Percentiles rank a stretch among this genome's conserved stretches.
These are phyloP conservation scores for Leptinotarsa haldemani DNA, from an alignment of 2,888 invertebrate genomes.

Conservation along the genomic window DNA sequence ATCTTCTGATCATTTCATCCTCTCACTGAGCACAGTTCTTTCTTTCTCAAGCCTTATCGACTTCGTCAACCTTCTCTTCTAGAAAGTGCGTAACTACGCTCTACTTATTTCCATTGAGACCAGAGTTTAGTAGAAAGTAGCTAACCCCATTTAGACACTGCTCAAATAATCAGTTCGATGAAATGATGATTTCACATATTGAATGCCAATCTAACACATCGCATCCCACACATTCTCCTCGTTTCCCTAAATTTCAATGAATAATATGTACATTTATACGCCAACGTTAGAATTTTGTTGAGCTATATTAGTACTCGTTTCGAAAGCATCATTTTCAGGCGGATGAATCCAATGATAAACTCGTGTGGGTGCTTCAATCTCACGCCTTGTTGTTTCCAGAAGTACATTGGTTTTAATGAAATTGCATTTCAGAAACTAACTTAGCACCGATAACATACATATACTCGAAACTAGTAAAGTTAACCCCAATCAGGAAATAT, in stretches of 20 bases:
- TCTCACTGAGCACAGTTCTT: too few species aligned
- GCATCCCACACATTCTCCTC: background rate
- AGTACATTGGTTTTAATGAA: background rate
- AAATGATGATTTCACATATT: background rate
- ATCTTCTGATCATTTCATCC: too few species aligned
- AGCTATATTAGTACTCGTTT: background rate
- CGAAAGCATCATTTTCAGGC: background rate
- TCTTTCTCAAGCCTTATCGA: too few species aligned
- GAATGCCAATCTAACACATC: too few species aligned
- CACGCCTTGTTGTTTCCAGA: background rate
- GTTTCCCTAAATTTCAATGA: background rate
- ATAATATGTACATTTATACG: background rate
- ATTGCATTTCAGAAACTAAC: background rate
- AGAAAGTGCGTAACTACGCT: too few species aligned
- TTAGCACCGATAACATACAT: background rate
- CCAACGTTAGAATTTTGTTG: background rate
- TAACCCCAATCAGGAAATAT: background rate
- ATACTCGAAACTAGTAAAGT: background rate
- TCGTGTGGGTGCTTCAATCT: background rate
- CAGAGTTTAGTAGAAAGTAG: too few species aligned
- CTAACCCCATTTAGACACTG: too few species aligned
- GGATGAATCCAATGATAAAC: background rate
- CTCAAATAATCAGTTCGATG: too few species aligned
- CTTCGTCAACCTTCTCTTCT: too few species aligned
- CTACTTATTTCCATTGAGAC: too few species aligned